phyloP scores from a whole-genome alignment of 2,113 vertebrate species.

The Chaenogobius annularis region DNA sequence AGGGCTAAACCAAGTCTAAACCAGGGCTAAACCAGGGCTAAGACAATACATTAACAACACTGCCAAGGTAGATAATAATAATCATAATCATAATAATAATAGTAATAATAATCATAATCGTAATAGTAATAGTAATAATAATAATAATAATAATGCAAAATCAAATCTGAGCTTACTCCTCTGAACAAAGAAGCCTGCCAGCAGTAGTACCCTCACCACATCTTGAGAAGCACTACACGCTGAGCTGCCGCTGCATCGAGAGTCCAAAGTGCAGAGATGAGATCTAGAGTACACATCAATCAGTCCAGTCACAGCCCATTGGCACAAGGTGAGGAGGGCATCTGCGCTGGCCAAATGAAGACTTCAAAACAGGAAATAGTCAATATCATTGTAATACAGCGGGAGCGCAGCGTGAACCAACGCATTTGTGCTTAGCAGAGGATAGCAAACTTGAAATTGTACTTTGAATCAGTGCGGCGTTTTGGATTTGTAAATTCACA shows the following conservation, averaged over 20 bases:
- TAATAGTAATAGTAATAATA: too few relatives aligned
- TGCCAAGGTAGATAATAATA: too few relatives aligned
- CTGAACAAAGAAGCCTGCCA: neutral
- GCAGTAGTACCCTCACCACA: neutral
- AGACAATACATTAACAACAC: too few relatives aligned
- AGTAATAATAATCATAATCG: too few relatives aligned
- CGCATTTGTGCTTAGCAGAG: slow-evolving; percentile 7
- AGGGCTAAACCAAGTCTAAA: too few relatives aligned
- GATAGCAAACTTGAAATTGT: slow-evolving; percentile 11
- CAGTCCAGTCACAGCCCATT: slow-evolving; percentile 59
- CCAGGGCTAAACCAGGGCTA: too few relatives aligned
- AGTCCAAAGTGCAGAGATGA: neutral
- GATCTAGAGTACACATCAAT: slow-evolving; percentile 58
- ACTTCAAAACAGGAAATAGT: slow-evolving; percentile 62
- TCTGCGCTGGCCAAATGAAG: slow-evolving; percentile 51
- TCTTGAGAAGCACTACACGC: neutral
- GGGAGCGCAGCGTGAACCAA: slow-evolving; percentile 14
- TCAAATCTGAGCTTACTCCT: neutral
- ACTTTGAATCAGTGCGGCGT: neutral
- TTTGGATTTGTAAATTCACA: slow-evolving; percentile 4
- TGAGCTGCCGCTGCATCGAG: neutral
- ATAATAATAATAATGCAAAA: too few relatives aligned
- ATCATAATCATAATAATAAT: too few relatives aligned
- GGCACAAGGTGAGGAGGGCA: slow-evolving; percentile 52
- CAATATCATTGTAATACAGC: slow-evolving; percentile 54